Evolutionary conservation across 2,888 invertebrate species (phyloP).

Genomic region (Eustalomyia histrio): DNA sequence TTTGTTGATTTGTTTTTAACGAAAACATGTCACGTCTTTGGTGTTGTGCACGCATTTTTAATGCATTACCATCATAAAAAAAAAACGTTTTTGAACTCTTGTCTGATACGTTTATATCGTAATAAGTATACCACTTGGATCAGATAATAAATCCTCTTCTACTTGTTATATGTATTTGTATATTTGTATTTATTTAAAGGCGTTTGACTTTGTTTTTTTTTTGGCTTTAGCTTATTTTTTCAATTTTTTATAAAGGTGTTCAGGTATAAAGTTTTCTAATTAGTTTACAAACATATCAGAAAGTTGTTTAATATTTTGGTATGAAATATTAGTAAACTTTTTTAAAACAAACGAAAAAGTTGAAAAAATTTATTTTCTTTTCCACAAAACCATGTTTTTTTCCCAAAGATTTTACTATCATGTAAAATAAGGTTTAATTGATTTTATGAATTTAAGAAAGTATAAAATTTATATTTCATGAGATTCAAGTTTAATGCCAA

Average conservation of each 20-base stretch:
- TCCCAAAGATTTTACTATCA: too few species aligned
- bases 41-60: constrained; percentile 62
- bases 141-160: constrained; percentile 33
- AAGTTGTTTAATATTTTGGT: constrained; percentile 3
- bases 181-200: constrained; percentile 36
- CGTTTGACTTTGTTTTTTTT: constrained; percentile 49
- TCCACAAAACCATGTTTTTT: neutral
- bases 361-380: constrained; percentile 2
- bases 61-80: constrained; percentile 49
- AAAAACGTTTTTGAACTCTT: constrained; percentile 45
- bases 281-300: constrained; percentile 53
- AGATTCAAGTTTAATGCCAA: too few species aligned
- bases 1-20: constrained; percentile 41
- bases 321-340: neutral
- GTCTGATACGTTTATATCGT: constrained; percentile 9
- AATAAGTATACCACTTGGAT: neutral
- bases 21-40: constrained; percentile 61
- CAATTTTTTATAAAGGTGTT: constrained; percentile 35
- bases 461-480: too few species aligned
- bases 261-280: constrained; percentile 62
- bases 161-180: neutral
- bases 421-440: too few species aligned
- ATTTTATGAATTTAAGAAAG: too few species aligned
- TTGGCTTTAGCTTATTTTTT: constrained; percentile 20
- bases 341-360: constrained; percentile 27